phyloP scores from a whole-genome alignment of 2,797 vertebrate genomes.

The Allenopithecus nigroviridis region DNA sequence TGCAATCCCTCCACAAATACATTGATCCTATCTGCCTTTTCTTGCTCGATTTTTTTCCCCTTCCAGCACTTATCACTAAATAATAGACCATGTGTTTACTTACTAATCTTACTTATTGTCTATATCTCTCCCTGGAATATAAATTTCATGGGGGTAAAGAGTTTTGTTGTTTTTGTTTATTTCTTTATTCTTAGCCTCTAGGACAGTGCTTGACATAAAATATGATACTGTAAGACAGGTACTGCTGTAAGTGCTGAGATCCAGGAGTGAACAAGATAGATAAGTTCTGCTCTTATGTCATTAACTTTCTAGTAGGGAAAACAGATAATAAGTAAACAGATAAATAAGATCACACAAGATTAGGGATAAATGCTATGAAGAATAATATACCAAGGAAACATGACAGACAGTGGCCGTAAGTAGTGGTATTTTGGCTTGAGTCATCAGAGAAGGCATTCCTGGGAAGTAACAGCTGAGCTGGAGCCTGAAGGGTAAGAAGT shows the following conservation, averaged over 20 bases:
- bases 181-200: not conserved
- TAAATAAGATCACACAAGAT: not conserved
- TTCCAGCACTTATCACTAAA: not conserved
- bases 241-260: not conserved
- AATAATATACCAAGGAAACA: not conserved
- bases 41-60: not conserved
- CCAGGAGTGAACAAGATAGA: not conserved
- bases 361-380: not conserved
- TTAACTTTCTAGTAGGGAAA: not conserved
- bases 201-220: not conserved
- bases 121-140: not conserved
- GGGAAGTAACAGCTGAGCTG: not conserved
- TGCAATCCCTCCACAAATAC: not conserved
- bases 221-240: not conserved
- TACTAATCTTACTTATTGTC: not conserved
- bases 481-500: not conserved
- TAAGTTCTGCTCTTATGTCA: not conserved
- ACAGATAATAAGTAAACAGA: not conserved
- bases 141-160: not conserved
- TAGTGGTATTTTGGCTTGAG: not conserved
- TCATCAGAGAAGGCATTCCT: not conserved
- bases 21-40: not conserved
- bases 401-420: not conserved
- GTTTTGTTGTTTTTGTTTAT: not conserved
- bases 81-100: not conserved